Evolutionary conservation across 2,797 vertebrate genomes (phyloP).

Genomic region (Numenius phaeopus): DNA sequence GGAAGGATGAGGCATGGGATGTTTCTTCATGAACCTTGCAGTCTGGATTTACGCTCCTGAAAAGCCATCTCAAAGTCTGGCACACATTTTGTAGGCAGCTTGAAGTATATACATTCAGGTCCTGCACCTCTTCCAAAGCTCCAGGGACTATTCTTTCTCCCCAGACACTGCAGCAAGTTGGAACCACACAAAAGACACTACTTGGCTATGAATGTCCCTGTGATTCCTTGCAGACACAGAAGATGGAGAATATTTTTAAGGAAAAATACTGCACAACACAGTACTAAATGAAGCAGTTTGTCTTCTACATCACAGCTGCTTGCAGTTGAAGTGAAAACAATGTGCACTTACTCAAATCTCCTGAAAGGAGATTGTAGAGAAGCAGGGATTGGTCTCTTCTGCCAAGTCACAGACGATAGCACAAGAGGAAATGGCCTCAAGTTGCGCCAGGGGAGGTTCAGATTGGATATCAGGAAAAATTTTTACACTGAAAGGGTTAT

Average conservation of each 20-base stretch:
- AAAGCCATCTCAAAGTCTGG: not conserved
- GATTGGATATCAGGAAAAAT: too few relatives aligned
- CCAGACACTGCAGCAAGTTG: not conserved
- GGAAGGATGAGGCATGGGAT: not conserved
- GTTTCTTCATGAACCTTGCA: not conserved
- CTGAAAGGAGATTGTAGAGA: too few relatives aligned
- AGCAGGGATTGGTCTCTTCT: too few relatives aligned
- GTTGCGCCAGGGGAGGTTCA: too few relatives aligned
- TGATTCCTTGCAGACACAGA: not conserved
- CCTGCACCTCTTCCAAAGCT: not conserved
- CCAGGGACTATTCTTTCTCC: not conserved
- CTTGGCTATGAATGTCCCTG: not conserved
- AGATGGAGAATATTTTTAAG: not conserved
- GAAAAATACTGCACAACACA: not conserved
- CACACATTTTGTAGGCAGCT: not conserved
- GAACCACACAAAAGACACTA: not conserved
- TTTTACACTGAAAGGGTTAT: too few relatives aligned
- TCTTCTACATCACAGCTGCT: not conserved
- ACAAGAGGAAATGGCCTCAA: too few relatives aligned
- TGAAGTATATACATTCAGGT: not conserved
- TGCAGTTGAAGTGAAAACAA: not conserved
- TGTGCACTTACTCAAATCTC: not conserved
- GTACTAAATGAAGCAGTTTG: not conserved
- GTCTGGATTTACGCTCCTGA: not conserved
- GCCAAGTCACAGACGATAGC: too few relatives aligned